These are phyloP conservation scores for Acomys russatus DNA, from an alignment of 2,797 vertebrate genomes.

Conservation along the genomic window DNA sequence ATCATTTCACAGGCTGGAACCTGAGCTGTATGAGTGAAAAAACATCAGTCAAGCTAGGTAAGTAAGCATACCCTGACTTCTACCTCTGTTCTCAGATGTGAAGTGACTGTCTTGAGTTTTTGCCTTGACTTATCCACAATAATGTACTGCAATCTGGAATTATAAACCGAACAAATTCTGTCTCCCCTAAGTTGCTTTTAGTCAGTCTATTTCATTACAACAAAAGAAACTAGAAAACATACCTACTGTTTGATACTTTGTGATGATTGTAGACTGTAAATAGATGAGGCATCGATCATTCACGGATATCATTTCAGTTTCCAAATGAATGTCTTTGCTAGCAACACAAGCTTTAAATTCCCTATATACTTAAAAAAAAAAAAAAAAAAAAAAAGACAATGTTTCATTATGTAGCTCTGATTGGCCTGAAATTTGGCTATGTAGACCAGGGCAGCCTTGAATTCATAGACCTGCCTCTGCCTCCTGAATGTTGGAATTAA, in stretches of 20 bases:
- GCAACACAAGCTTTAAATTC: not conserved
- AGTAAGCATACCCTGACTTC: not conserved
- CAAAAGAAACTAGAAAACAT: not conserved
- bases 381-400: not conserved
- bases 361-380: not conserved
- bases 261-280: slow-evolving; percentile 10
- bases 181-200: not conserved
- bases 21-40: not conserved
- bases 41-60: not conserved
- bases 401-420: not conserved
- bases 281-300: not conserved
- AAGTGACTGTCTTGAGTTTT: not conserved
- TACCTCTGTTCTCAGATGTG: not conserved
- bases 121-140: not conserved
- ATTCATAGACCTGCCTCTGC: not conserved
- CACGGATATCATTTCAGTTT: not conserved
- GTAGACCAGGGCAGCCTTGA: not conserved
- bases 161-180: not conserved
- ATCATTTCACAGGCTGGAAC: not conserved
- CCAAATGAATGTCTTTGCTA: slow-evolving; percentile 39
- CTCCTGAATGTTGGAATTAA: not conserved
- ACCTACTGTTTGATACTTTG: slow-evolving; percentile 41
- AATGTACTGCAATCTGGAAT: not conserved
- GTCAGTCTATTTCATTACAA: not conserved
- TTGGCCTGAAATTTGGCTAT: not conserved